Base-by-base conservation (phyloP, 2,797 vertebrate species). In the Mormyrops boulengeri region DNA sequence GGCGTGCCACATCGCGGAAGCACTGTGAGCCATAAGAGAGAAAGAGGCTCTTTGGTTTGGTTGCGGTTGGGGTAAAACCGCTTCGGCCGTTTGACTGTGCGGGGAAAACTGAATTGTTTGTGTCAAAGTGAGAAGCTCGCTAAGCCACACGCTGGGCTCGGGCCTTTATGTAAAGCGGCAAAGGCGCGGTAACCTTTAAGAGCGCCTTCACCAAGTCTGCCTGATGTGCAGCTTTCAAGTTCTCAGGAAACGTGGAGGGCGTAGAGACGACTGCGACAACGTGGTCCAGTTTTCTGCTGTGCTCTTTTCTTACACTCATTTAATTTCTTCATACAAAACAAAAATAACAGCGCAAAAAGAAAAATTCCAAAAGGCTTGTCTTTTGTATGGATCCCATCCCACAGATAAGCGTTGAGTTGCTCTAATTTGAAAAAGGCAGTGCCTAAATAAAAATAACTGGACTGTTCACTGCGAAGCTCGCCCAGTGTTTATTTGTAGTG, bases 241-340 rank as follows among this genome's bases (percentile, higher is more conserved):
- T 96, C 94, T 94, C 90, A 89, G 93, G 95, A 94, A 92, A 87
- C 93, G 92, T 92, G 90, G 91, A 91, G 95, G 95, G 94, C 95
- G 95, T 94, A 91, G 95, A 89, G 88, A 53, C 55, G 89, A 87
- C 77, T 66, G 87, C 49, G 90, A 12, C 89, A 86, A 22, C 89
- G 80, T 91, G 93, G 94, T 90, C 12, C 7, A 52, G 19, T 53
- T 77, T 91, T 94, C 94, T 93, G 91, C 92, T 93, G 92, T 92
- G 90, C 90, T 93, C 90, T 90, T 91, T 88, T 17, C 53, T 80
- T 34, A 66, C 85, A 30, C 80, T 88, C 93, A 91, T 93, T 94
- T 92, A 89, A 89, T 91, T 91, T 91, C 92, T 62, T 12, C 14
- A 30, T n/a, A 49, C 66, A 38, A 80, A 80, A 80, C 6, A 82